Evolutionary conservation across 1,140 invertebrate genomes (phyloP), one percentile per base, ranked within the genome.

Genomic region (Carcinoscorpius rotundicauda): DNA sequence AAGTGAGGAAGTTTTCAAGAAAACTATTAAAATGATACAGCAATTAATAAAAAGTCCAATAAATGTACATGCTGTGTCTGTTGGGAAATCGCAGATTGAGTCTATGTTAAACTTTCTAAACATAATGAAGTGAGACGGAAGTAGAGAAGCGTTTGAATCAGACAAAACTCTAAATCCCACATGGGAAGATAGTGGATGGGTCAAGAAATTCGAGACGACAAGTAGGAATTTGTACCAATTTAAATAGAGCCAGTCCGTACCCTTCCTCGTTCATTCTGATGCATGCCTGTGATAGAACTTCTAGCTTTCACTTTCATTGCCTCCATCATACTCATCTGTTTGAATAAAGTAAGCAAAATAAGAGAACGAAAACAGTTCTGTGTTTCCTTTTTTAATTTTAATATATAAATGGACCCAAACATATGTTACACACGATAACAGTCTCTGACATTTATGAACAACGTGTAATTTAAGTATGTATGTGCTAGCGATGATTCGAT

Each of bases 271-370:
- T 68, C 63, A 11, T 60, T 29, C 5, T 68, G 11, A 49, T 68
- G 63, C 74, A 85, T 81, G 72, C 84, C 83, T 69, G 85, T 82
- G 72, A 91, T 83, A 68, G 88, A 89, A 70, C 92, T 79, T 73
- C 88, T 81, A 51, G 89, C 86, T 79, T 93, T 93, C 51, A 88
- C 86, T 76, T 88, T 88, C 82, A 93, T 87, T n/a, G 88, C 89
- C 71, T 92, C 89, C 59, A 85, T 83, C 51, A 93, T 76, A 6
- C 86, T 83, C 70, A 85, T 83, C 83, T 84, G 70, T 29, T 29
- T 29, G 29, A 29, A 29, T 29, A 29, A 29, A 29, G 29, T 29
- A 29, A 29, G 29, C 29, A 29, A 29, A 29, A 29, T 29, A 29
- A 29, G 29, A 29, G 29, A 29, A 29, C 29, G 29, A 29, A 29